Evolutionary conservation across 1,140 invertebrate species (phyloP).

Genomic region (Drosophila truncata): DNA sequence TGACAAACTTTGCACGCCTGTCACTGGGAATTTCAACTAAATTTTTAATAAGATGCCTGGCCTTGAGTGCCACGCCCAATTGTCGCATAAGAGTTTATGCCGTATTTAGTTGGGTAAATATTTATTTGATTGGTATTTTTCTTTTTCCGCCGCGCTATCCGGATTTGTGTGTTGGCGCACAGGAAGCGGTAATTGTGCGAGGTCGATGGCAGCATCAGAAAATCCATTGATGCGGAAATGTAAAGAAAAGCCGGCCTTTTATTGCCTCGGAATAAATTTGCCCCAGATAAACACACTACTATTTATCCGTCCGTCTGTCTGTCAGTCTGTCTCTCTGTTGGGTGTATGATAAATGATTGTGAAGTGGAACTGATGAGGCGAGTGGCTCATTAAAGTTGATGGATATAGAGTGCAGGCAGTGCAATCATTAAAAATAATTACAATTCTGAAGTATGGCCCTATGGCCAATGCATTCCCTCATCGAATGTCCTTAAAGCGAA

Average conservation of each 20-base stretch:
- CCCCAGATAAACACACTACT: conserved; percentile 16
- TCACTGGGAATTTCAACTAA: conserved; percentile 74
- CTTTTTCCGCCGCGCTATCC: conserved; percentile 17
- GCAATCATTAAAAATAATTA: conserved; percentile 50
- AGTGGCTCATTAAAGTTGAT: conserved; percentile 34
- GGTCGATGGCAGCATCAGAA: conserved; percentile 47
- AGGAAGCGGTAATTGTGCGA: conserved; percentile 76
- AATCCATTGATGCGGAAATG: conserved; percentile 57
- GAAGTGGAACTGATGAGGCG: conserved; percentile 28
- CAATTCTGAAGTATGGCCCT: conserved; percentile 15
- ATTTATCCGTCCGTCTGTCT: conserved; percentile 6
- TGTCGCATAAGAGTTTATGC: conserved; percentile 45
- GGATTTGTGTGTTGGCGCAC: conserved; percentile 57
- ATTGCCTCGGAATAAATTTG: conserved; percentile 30
- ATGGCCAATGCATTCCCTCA: conserved; percentile 28
- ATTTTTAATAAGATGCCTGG: conserved; percentile 72
- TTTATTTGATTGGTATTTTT: conserved; percentile 80
- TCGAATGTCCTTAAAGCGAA: conserved; percentile 29
- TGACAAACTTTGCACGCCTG: conserved; percentile 65
- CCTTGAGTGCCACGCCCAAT: conserved; percentile 53
- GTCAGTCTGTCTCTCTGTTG: conserved; percentile 3
- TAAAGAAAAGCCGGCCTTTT: conserved; percentile 52
- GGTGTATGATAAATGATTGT: conserved; percentile 34
- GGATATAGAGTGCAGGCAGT: conserved; percentile 15
- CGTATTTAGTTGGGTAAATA: conserved; percentile 81